These are phyloP conservation scores for Zoanthus sansibaricus DNA, from an alignment of 92 coral and sea anemone genomes.

Conservation along the genomic window DNA sequence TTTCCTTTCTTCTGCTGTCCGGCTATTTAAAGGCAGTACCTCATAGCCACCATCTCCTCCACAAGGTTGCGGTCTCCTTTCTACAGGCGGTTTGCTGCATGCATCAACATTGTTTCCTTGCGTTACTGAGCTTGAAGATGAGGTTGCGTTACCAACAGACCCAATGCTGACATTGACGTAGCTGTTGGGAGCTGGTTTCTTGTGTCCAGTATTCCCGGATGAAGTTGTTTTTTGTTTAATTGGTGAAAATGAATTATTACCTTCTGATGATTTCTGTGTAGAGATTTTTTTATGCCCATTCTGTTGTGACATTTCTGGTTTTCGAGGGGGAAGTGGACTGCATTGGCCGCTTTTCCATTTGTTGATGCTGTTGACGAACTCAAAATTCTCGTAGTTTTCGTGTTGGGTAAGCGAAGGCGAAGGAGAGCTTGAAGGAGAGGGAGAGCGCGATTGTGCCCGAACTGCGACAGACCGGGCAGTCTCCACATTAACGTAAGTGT, in stretches of 20 bases:
- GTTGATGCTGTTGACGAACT: constrained; percentile 69
- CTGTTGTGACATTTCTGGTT: constrained; percentile 38
- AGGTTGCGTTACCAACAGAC: background rate
- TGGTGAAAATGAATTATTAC: background rate
- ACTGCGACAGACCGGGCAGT: constrained; percentile 37
- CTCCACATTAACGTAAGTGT: constrained; percentile 79
- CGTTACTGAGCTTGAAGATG: background rate
- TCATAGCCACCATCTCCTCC: background rate
- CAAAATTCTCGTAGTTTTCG: constrained; percentile 73
- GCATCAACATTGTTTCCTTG: background rate
- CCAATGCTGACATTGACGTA: constrained; percentile 19
- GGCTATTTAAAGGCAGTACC: background rate
- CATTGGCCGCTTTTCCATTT: constrained; percentile 75
- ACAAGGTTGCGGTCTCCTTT: constrained; percentile 22
- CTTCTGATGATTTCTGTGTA: background rate
- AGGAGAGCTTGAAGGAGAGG: constrained; percentile 37
- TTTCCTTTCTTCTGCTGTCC: constrained; percentile 18
- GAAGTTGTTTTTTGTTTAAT: constrained; percentile 30
- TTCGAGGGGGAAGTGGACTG: constrained; percentile 42
- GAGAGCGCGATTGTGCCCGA: constrained; percentile 20
- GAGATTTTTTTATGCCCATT: constrained; percentile 26
- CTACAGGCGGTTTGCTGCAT: constrained; percentile 9
- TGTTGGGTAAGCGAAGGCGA: constrained; percentile 33
- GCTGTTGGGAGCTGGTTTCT: background rate
- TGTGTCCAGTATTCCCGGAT: background rate